Percentiles rank a stretch among this genome's conserved stretches.
Evolutionary conservation across 2,888 invertebrate genomes (phyloP).

Genomic region (Micoletzkya japonica): DNA sequence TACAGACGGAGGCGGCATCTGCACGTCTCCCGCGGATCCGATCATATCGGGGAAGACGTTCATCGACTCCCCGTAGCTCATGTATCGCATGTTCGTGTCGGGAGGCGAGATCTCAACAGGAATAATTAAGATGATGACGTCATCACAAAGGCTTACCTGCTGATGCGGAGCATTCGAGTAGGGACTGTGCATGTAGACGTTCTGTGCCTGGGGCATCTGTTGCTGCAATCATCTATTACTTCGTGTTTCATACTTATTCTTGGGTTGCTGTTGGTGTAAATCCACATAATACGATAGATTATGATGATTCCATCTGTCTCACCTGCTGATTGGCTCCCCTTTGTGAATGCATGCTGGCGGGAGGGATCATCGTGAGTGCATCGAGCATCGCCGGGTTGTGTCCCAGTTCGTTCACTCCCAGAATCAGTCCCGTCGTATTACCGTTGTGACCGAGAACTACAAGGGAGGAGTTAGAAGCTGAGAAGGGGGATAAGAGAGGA

Average conservation of each 20-base stretch:
- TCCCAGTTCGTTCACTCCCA: constrained; percentile 36
- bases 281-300: not conserved
- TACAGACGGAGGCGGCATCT: not conserved
- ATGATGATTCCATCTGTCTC: not conserved
- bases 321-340: constrained; percentile 3
- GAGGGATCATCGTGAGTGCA: constrained; percentile 11
- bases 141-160: not conserved
- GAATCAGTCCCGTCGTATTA: constrained; percentile 39
- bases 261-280: not conserved
- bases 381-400: constrained; percentile 28
- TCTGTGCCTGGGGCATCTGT: not conserved
- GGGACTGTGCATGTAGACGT: constrained; percentile 11
- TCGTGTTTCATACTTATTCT: not conserved
- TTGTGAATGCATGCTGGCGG: no score
- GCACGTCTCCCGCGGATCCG: not conserved
- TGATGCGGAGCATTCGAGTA: constrained; percentile 1
- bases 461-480: not conserved
- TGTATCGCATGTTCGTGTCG: constrained; percentile 1
- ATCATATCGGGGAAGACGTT: constrained; percentile 9
- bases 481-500: not conserved
- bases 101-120: constrained; percentile 11
- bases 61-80: not conserved
- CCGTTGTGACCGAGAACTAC: constrained; percentile 22
- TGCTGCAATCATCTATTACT: not conserved
- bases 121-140: not conserved